Evolutionary conservation across 2,888 invertebrate genomes (phyloP).

Genomic region (Orthosia cruda): DNA sequence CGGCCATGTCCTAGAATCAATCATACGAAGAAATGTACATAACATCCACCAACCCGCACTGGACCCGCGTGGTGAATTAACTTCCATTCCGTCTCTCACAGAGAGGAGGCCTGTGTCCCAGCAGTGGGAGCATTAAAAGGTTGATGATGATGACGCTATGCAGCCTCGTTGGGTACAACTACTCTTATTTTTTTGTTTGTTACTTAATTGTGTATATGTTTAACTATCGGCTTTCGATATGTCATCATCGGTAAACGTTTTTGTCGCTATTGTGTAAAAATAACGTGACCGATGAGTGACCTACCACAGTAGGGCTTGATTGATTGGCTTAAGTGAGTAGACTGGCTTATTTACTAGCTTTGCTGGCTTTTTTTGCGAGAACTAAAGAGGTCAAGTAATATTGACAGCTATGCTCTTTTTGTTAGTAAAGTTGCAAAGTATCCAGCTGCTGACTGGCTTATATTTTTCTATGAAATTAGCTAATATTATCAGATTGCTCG

Average conservation of each 20-base stretch:
- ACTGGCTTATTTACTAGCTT: background rate
- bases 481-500: too few species aligned
- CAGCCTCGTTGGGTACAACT: background rate
- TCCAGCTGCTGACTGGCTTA: too few species aligned
- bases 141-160: background rate
- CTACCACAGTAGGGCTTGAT: constrained; percentile 25
- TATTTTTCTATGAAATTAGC: too few species aligned
- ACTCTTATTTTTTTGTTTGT: constrained; percentile 1
- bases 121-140: too few species aligned
- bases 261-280: constrained; percentile 25
- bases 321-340: constrained; percentile 35
- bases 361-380: too few species aligned
- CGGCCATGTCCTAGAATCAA: too few species aligned
- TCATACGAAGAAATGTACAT: too few species aligned
- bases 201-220: constrained; percentile 47
- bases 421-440: background rate
- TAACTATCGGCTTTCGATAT: constrained; percentile 45
- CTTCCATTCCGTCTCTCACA: too few species aligned
- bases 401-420: background rate
- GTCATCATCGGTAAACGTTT: constrained; percentile 52
- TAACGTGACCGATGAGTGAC: constrained; percentile 16
- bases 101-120: too few species aligned
- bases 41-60: too few species aligned
- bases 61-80: too few species aligned
- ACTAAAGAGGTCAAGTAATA: background rate